phyloP scores from a whole-genome alignment of 2,888 invertebrate genomes.

The Cephalotes varians region DNA sequence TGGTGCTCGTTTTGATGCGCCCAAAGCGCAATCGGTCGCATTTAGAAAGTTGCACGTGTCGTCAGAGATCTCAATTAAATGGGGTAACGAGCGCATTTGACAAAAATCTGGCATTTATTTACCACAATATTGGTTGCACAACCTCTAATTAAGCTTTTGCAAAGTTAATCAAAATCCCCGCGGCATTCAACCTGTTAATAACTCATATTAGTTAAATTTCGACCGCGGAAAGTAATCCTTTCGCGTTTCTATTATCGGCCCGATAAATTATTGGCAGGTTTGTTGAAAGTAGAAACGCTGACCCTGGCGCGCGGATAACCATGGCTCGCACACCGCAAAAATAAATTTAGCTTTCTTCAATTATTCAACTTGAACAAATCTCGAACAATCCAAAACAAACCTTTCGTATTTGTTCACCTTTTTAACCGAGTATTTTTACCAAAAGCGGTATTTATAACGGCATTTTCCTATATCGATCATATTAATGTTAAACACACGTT shows the following conservation, averaged over 20 bases:
- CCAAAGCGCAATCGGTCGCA: not conserved
- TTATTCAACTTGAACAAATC: constrained; percentile 20
- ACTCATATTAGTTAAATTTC: constrained; percentile 48
- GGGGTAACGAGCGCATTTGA: constrained; percentile 15
- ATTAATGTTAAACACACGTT: not conserved
- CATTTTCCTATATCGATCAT: not conserved
- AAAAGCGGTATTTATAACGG: not conserved
- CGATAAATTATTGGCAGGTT: constrained; percentile 45
- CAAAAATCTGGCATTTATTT: constrained; percentile 49
- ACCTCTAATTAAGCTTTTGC: constrained; percentile 39
- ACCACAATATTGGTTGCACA: constrained; percentile 16
- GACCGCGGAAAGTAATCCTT: constrained; percentile 44
- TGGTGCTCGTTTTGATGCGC: not conserved
- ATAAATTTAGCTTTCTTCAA: constrained; percentile 21
- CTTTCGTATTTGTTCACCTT: too few relatives aligned
- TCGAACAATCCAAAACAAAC: not conserved
- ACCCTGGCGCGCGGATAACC: not conserved
- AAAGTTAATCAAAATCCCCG: constrained; percentile 46
- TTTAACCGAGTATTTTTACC: not conserved
- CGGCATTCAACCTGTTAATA: constrained; percentile 30
- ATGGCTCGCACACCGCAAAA: not conserved
- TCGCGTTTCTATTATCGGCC: constrained; percentile 33
- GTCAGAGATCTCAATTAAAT: constrained; percentile 16
- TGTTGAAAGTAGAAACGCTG: constrained; percentile 6
- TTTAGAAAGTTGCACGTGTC: not conserved